Evolutionary conservation across 2,797 vertebrate species (phyloP).

Genomic region (Anguilla pacifica): DNA sequence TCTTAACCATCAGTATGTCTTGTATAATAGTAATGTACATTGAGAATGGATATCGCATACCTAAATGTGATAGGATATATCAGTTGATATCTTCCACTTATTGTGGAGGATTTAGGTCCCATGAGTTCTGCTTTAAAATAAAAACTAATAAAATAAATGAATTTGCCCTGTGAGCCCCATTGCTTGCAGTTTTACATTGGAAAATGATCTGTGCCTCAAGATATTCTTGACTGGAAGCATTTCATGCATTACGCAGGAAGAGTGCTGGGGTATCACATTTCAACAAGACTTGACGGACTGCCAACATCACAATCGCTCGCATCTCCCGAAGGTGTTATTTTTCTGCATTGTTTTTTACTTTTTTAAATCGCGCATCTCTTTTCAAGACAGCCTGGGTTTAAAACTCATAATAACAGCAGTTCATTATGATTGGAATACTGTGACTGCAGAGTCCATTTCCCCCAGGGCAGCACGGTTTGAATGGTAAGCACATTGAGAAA

Average conservation of each 20-base stretch:
- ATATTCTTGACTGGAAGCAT: neutral
- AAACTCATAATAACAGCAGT: neutral
- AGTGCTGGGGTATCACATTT: neutral
- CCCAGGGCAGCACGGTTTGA: neutral
- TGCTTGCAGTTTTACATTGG: too few species aligned
- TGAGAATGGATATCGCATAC: too few species aligned
- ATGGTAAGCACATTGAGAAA: neutral
- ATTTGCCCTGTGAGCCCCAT: too few species aligned
- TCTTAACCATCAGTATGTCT: too few species aligned
- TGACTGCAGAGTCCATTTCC: neutral
- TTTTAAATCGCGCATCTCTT: neutral
- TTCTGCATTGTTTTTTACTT: neutral
- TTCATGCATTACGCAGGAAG: neutral
- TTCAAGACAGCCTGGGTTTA: neutral
- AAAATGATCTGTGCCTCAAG: too few species aligned
- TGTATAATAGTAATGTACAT: too few species aligned
- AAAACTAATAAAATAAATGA: too few species aligned
- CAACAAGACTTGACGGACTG: neutral
- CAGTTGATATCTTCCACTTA: too few species aligned
- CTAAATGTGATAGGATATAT: too few species aligned
- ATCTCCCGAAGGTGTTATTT: neutral
- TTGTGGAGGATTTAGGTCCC: too few species aligned
- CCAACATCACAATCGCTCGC: neutral
- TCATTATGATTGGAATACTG: neutral
- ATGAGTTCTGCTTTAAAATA: too few species aligned